These are phyloP conservation scores for Laticauda laticaudata DNA, from an alignment of 2,113 vertebrate genomes.

Conservation along the genomic window DNA sequence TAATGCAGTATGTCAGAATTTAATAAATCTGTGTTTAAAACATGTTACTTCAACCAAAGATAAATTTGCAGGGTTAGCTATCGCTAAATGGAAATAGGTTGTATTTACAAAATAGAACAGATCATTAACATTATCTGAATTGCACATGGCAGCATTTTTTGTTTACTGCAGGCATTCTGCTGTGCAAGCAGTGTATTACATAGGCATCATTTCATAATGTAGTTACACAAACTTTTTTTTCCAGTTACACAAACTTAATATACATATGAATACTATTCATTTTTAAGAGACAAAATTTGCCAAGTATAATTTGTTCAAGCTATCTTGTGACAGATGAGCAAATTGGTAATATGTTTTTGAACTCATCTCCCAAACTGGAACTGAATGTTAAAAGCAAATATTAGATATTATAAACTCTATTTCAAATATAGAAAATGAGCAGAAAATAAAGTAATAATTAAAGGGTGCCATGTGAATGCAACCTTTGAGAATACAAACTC, in stretches of 20 bases:
- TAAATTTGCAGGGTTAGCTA: slow-evolving; percentile 38
- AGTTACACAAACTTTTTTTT: not conserved
- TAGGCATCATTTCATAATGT: not conserved
- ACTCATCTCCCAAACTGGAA: not conserved
- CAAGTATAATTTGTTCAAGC: not conserved
- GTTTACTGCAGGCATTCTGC: not conserved
- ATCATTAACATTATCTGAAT: not conserved
- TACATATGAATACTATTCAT: not conserved
- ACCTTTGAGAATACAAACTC: not conserved
- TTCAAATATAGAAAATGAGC: not conserved
- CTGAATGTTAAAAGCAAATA: not conserved
- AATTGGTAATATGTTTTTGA: not conserved
- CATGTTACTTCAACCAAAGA: slow-evolving; percentile 50
- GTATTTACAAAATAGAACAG: not conserved
- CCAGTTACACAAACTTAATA: not conserved
- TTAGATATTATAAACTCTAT: not conserved
- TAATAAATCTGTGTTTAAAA: slow-evolving; percentile 68
- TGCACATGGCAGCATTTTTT: not conserved
- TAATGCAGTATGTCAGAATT: slow-evolving; percentile 76
- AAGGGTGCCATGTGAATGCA: not conserved
- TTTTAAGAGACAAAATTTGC: not conserved
- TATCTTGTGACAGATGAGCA: not conserved
- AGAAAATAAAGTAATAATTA: not conserved
- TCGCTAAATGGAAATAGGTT: slow-evolving; percentile 22
- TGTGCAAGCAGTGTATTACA: not conserved